Percentiles rank a stretch among this genome's conserved stretches.
Evolutionary conservation across 2,888 invertebrate genomes (phyloP).

Genomic region (Drosophila cyrtoloma): DNA sequence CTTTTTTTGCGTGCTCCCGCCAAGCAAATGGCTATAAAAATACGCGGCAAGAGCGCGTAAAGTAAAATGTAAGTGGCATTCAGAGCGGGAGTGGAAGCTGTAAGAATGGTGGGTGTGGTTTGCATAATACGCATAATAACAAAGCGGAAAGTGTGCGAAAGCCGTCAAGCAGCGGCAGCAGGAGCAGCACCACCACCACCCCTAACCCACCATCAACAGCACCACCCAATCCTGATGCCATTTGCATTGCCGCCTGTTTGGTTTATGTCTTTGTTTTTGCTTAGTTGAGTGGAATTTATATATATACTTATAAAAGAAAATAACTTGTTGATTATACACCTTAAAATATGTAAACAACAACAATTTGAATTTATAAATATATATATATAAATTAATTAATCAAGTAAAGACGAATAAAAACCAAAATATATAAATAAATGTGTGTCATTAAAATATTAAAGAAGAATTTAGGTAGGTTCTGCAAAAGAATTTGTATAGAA

Average conservation of each 20-base stretch:
- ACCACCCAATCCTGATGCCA: constrained; percentile 25
- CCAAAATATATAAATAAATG: not conserved
- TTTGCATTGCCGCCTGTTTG: constrained; percentile 65
- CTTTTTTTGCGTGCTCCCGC: constrained; percentile 32
- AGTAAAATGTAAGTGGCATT: constrained; percentile 76
- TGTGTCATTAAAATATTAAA: not conserved
- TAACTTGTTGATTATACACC: constrained; percentile 53
- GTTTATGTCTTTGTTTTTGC: constrained; percentile 72
- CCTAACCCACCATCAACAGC: not conserved
- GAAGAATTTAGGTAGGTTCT: accelerated
- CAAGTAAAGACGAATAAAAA: not conserved
- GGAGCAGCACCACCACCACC: constrained; percentile 17
- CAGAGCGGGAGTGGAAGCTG: constrained; percentile 13
- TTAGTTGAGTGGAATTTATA: constrained; percentile 55
- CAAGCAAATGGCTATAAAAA: constrained; percentile 65
- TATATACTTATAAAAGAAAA: constrained; percentile 9
- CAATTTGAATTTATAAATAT: constrained; percentile 12
- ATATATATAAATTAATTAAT: not conserved
- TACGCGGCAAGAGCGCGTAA: constrained; percentile 72
- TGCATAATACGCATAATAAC: constrained; percentile 79
- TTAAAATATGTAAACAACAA: constrained; percentile 38
- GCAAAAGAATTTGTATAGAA: not conserved
- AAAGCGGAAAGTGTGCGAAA: constrained; percentile 75
- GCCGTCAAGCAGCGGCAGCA: constrained; percentile 54
- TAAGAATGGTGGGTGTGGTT: constrained; percentile 46